Base-by-base conservation (phyloP, 2,797 vertebrate genomes). In the Gymnoscopelus braueri region DNA sequence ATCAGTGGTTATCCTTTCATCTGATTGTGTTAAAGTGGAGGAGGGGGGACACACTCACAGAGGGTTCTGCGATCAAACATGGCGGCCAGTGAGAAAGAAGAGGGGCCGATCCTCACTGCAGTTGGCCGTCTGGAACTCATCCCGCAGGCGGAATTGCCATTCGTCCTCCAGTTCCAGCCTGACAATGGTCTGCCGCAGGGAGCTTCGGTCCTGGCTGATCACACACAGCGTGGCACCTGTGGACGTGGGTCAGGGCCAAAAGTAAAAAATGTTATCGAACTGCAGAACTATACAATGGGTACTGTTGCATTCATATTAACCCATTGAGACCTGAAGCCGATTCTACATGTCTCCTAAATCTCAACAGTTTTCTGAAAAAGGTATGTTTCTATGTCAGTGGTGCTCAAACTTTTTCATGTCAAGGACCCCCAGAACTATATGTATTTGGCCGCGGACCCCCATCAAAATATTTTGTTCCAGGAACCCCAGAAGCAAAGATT, bases 111-210 rank as follows among this genome's bases (percentile, higher is more conserved):
- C 97, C 1, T 98, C 96, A 0, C 94, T 96, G 52, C 97, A 96
- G 90, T 98, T 99, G 8, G 98, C 98, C 0, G 98, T 99, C 85
- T 99, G 98, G 78, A 99, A 99, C 88, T 99, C 98, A 14, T 99
- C 98, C 51, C 98, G 94, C 44, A 99, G 94, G 1, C 98, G 95
- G 91, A 99, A 99, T 87, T 99, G 98, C 98, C 98, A 99, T 90
- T 98, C 96, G 0, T 99, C 98, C 88, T 99, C 98, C 81, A 99
- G 72, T 89, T 99, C 98, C 81, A 99, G 56, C 1, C 98, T 93
- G 9, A 96, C 97, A 57, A 99, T 98, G 1, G 96, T 98, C 91
- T 99, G 97, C 65, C 97, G 95, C 74, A 99, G 89, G 1, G 98
- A 98, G 76, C 95, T 99, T 65, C 98, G 94, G 88, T 99, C 98